Evolutionary conservation across 2,888 invertebrate species (phyloP).

Genomic region (Pollenia labialis): DNA sequence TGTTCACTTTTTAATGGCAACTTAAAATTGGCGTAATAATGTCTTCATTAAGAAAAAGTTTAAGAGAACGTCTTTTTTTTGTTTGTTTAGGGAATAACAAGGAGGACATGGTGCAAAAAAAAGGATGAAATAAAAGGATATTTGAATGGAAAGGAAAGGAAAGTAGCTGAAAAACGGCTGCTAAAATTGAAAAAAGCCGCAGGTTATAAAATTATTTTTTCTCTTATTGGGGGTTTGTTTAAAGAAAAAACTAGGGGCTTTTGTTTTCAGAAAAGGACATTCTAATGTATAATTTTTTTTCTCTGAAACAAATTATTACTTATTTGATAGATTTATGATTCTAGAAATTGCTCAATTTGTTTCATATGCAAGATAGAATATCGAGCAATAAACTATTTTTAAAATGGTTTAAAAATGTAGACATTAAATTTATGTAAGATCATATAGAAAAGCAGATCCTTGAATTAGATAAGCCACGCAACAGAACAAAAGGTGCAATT

Average conservation of each 20-base stretch:
- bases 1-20: conserved; percentile 68
- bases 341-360: conserved; percentile 48
- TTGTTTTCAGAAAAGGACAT: neutral
- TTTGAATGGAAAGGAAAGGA: conserved; percentile 14
- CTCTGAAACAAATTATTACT: neutral
- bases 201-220: neutral
- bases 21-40: conserved; percentile 69
- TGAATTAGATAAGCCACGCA: conserved; percentile 64
- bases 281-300: conserved; percentile 22
- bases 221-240: neutral
- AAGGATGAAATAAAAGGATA: neutral
- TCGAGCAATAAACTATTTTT: conserved; percentile 13
- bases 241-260: neutral
- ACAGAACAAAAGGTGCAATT: conserved; percentile 73
- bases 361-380: neutral
- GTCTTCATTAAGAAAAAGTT: conserved; percentile 63
- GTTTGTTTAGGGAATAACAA: conserved; percentile 24
- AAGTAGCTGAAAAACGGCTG: conserved; percentile 35
- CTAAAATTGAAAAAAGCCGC: conserved; percentile 21
- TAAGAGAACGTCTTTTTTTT: neutral
- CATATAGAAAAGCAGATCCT: conserved; percentile 39
- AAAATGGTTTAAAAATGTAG: conserved; percentile 19
- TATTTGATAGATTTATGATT: conserved; percentile 56
- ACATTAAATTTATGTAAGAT: conserved; percentile 17
- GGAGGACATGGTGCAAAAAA: conserved; percentile 55